A percentile compares a stretch with the other conserved stretches of the same genome.
phyloP scores from a whole-genome alignment of 2,888 invertebrate species.

The Xanthia icteritia region DNA sequence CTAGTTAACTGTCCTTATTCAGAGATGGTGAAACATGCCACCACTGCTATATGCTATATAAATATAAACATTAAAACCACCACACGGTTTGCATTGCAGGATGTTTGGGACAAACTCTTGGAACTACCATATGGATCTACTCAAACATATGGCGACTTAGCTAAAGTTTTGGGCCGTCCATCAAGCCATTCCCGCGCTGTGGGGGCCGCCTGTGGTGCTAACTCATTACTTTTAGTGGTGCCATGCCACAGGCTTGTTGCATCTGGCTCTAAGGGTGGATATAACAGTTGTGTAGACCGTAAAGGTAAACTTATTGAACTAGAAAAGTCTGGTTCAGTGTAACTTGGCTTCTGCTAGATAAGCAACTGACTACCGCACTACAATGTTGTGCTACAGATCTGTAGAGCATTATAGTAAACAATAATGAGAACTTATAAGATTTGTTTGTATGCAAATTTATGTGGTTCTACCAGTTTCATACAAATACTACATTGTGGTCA shows the following conservation, averaged over 20 bases:
- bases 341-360: background rate
- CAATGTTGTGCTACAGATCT: background rate
- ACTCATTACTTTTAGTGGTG: constrained; percentile 80
- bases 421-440: background rate
- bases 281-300: constrained; percentile 88
- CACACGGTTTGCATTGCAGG: constrained; percentile 69
- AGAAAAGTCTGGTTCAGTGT: constrained; percentile 76
- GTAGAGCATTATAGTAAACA: background rate
- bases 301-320: constrained; percentile 88
- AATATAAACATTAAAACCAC: background rate
- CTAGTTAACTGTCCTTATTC: background rate
- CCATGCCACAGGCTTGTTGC: constrained; percentile 86
- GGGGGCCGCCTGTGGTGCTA: constrained; percentile 85
- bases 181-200: constrained; percentile 83
- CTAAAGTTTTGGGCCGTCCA: constrained; percentile 79
- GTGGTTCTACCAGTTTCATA: background rate
- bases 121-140: constrained; percentile 83
- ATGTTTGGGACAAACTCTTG: constrained; percentile 82
- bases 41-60: background rate
- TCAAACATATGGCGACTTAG: constrained; percentile 82
- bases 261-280: constrained; percentile 80
- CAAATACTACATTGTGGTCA: background rate
- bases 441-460: background rate
- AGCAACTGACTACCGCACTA: background rate
- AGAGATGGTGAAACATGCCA: background rate